Evolutionary conservation across 2,888 invertebrate species (phyloP).

Genomic region (Schizotus pectinicornis): DNA sequence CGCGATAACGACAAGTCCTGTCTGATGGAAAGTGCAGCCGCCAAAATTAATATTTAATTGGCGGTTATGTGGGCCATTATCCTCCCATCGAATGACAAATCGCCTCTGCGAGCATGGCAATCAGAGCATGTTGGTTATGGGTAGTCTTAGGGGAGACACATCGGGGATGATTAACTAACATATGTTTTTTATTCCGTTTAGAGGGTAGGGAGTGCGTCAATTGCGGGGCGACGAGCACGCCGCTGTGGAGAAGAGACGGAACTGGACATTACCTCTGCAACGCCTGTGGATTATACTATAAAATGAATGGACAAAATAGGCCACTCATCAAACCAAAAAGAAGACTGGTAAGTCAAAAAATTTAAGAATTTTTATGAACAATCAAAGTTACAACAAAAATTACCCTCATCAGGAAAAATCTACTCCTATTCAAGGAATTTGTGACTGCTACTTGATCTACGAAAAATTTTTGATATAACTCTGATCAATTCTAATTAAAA

Average conservation of each 20-base stretch:
- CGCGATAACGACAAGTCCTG: too few relatives aligned
- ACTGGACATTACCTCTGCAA: slow-evolving; percentile 98
- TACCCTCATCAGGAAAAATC: not conserved
- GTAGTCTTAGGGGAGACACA: slow-evolving; percentile 20
- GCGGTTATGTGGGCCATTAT: slow-evolving; percentile 1
- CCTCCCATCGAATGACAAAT: slow-evolving; percentile 25
- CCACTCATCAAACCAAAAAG: slow-evolving; percentile 99
- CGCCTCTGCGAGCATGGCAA: not conserved
- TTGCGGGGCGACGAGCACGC: slow-evolving; percentile 98
- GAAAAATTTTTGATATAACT: too few relatives aligned
- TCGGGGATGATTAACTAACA: slow-evolving; percentile 15
- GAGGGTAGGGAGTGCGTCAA: slow-evolving; percentile 99
- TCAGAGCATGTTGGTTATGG: slow-evolving; percentile 4
- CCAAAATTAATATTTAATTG: not conserved
- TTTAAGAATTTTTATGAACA: too few relatives aligned
- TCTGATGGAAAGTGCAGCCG: too few relatives aligned
- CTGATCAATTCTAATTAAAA: too few relatives aligned
- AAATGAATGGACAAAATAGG: slow-evolving; percentile 99
- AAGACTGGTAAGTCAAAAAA: slow-evolving; percentile 98
- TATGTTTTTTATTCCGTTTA: slow-evolving; percentile 56
- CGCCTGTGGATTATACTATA: slow-evolving; percentile 99
- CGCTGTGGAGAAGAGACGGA: slow-evolving; percentile 96
- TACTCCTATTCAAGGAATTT: too few relatives aligned
- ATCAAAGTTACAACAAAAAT: slow-evolving; percentile 2
- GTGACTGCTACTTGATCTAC: too few relatives aligned